These are phyloP conservation scores for Melanophora roralis DNA, from an alignment of 2,888 invertebrate genomes.

Conservation along the genomic window DNA sequence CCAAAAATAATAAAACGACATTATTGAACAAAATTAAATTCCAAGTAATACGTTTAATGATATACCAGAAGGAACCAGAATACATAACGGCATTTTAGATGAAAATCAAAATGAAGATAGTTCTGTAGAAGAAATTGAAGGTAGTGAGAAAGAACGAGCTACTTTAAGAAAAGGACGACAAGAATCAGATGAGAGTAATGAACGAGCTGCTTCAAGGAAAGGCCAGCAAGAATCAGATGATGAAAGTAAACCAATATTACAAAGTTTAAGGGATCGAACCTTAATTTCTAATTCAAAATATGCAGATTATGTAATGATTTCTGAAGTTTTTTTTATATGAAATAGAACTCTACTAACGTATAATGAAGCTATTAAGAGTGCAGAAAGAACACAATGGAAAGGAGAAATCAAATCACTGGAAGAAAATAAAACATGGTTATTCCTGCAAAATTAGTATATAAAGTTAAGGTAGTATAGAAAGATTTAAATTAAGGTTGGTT, in stretches of 20 bases:
- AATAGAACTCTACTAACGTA: background rate
- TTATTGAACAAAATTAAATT: too few species aligned
- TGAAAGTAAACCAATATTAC: background rate
- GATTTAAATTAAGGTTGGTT: background rate
- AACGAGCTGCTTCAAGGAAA: too few species aligned
- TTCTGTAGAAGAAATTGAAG: too few species aligned
- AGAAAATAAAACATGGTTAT: background rate
- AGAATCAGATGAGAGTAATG: too few species aligned
- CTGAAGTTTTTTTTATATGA: background rate
- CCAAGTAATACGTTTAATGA: too few species aligned
- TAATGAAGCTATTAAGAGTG: background rate
- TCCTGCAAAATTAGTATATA: background rate
- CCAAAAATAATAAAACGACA: too few species aligned
- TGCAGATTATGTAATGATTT: background rate
- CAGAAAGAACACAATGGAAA: background rate
- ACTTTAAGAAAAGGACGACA: background rate
- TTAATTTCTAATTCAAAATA: slow-evolving; percentile 5
- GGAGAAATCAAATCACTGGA: background rate
- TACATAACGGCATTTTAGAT: too few species aligned
- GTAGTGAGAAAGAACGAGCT: background rate
- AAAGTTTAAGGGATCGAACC: background rate
- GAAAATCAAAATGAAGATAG: background rate
- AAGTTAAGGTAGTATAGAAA: background rate
- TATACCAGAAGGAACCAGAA: too few species aligned
- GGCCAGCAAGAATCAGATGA: background rate